Percentiles rank a stretch among this genome's conserved stretches.
Conservation (phyloP, 2,888 invertebrate species). For the Luperina testacea region DNA sequence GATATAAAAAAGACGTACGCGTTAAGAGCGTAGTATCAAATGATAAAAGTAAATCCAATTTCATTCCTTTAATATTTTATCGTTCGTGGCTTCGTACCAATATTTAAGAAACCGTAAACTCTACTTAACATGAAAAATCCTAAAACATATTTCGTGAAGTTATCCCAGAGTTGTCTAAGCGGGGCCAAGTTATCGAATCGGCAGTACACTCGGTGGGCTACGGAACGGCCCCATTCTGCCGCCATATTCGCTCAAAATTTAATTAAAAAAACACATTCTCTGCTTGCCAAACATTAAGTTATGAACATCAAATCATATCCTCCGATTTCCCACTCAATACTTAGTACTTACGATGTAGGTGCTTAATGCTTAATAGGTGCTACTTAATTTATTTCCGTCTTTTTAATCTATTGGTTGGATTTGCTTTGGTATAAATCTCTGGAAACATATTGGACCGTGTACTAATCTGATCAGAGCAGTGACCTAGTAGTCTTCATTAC, state of each 20-base stretch:
- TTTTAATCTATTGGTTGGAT: conserved; percentile 19
- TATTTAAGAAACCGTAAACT: conserved; percentile 33
- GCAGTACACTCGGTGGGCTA: conserved; percentile 26
- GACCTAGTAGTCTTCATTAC: conserved; percentile 1
- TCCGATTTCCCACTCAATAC: conserved; percentile 15
- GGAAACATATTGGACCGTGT: not conserved
- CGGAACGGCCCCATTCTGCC: conserved; percentile 41
- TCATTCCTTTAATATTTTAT: conserved; percentile 33
- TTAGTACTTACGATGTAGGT: conserved; percentile 4
- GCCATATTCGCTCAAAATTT: conserved; percentile 57
- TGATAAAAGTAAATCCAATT: conserved; percentile 30
- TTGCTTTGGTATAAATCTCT: conserved; percentile 17
- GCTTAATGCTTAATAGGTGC: too few species aligned
- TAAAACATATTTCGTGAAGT: conserved; percentile 44
- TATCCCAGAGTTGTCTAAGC: conserved; percentile 44
- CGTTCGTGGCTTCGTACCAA: conserved; percentile 28
- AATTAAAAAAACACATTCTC: conserved; percentile 62
- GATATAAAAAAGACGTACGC: too few species aligned
- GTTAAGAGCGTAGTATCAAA: not conserved
- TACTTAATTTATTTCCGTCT: conserved; percentile 22
- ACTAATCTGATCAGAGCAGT: conserved; percentile 8
- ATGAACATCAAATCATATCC: conserved; percentile 58
- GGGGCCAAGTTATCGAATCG: conserved; percentile 42
- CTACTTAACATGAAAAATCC: conserved; percentile 30
- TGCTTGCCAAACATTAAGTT: conserved; percentile 37